phyloP scores from a whole-genome alignment of 2,797 vertebrate genomes.

The Austrolebias charrua region DNA sequence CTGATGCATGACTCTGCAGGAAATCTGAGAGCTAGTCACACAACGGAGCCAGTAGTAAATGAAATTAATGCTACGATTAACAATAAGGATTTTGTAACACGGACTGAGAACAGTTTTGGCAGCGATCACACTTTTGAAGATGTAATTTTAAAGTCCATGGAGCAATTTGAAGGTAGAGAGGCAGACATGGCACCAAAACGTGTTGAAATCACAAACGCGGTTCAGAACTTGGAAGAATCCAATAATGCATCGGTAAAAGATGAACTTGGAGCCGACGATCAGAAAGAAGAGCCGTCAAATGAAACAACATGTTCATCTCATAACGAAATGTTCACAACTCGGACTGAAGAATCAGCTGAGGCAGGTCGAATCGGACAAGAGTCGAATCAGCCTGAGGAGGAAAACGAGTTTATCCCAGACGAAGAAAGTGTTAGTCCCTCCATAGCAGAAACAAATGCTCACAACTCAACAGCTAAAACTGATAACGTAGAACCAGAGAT shows the following conservation, averaged over 20 bases:
- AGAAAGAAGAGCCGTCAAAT: constrained; percentile 1
- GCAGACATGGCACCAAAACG: neutral
- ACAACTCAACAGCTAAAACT: neutral
- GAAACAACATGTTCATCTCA: neutral
- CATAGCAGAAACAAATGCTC: neutral
- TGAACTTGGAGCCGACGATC: neutral
- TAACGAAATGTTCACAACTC: neutral
- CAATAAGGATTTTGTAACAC: constrained; percentile 1
- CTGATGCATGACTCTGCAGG: constrained; percentile 2
- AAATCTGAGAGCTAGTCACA: constrained; percentile 11
- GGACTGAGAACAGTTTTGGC: neutral
- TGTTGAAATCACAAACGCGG: neutral
- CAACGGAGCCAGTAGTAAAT: constrained; percentile 7
- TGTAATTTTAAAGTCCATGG: neutral
- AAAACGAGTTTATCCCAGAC: neutral
- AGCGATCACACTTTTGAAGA: neutral
- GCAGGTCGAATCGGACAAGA: neutral
- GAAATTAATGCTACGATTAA: neutral
- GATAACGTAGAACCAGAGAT: constrained; percentile 12
- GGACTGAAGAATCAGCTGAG: constrained; percentile 10
- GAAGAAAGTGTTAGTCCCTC: constrained; percentile 9
- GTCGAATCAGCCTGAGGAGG: too few species aligned
- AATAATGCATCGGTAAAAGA: neutral
- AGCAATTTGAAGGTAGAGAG: neutral
- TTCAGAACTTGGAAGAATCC: constrained; percentile 5